Evolutionary conservation across 2,797 vertebrate genomes (phyloP).

Genomic region (Xerus rutilus): DNA sequence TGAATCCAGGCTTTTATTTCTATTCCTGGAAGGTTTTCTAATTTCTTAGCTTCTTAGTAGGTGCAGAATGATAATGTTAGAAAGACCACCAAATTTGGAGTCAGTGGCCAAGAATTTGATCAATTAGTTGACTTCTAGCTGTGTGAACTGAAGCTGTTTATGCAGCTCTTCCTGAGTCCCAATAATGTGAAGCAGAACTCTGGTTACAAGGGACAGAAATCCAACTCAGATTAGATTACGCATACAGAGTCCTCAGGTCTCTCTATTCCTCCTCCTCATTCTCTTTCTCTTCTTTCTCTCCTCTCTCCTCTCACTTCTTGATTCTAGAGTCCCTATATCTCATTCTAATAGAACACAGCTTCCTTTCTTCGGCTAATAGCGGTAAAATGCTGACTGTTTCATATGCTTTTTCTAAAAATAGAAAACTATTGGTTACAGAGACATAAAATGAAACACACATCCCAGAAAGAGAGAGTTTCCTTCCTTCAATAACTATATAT

Average conservation of each 20-base stretch:
- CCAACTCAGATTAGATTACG: not conserved
- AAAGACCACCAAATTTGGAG: not conserved
- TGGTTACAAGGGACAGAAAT: not conserved
- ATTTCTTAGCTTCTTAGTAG: not conserved
- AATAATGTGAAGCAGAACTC: not conserved
- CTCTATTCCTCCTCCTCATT: not conserved
- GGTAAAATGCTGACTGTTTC: too few relatives aligned
- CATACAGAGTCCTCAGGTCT: not conserved
- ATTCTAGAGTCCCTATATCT: not conserved
- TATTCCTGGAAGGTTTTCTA: not conserved
- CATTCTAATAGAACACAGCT: not conserved
- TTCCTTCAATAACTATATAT: not conserved
- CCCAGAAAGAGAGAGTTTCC: not conserved
- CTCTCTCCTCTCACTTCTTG: not conserved
- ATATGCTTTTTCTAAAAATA: too few relatives aligned
- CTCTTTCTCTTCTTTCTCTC: too few relatives aligned
- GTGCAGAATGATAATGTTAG: constrained; percentile 27
- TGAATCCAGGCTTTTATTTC: constrained; percentile 29
- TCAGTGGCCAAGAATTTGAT: not conserved
- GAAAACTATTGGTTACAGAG: too few relatives aligned
- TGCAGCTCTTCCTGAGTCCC: not conserved
- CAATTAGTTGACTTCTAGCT: constrained; percentile 9
- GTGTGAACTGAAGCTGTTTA: not conserved
- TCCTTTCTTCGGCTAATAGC: not conserved
- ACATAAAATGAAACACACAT: not conserved